Evolutionary conservation across 2,113 vertebrate genomes (phyloP).

Genomic region (Xenopus borealis): DNA sequence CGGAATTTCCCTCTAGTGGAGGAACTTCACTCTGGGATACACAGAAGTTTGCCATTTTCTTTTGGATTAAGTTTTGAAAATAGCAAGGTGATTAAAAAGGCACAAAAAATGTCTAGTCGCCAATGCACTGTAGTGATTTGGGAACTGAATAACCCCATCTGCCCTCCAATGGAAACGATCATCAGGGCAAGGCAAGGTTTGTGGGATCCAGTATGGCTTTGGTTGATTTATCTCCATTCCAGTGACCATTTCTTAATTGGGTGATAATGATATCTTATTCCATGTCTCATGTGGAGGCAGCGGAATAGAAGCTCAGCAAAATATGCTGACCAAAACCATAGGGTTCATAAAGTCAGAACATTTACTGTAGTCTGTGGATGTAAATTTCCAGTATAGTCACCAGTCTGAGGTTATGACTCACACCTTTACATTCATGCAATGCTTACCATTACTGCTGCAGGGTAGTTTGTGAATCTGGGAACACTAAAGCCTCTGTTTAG

Average conservation of each 20-base stretch:
- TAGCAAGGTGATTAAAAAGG: constrained; percentile 36
- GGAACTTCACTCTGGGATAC: too few species aligned
- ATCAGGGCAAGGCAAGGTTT: background rate
- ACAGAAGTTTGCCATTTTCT: constrained; percentile 29
- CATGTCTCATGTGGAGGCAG: constrained; percentile 1
- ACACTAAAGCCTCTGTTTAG: too few species aligned
- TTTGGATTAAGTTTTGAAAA: constrained; percentile 25
- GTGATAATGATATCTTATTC: constrained; percentile 41
- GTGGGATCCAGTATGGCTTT: constrained; percentile 12
- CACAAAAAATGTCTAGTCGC: constrained; percentile 2
- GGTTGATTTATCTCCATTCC: constrained; percentile 13
- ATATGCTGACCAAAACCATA: constrained; percentile 19
- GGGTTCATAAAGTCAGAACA: constrained; percentile 11
- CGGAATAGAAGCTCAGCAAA: constrained; percentile 25
- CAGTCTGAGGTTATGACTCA: background rate
- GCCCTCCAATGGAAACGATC: constrained; percentile 11
- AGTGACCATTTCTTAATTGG: constrained; percentile 34
- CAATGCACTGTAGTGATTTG: constrained; percentile 2
- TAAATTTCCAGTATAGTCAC: constrained; percentile 21
- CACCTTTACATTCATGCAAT: too few species aligned
- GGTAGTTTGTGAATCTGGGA: too few species aligned
- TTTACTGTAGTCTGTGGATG: background rate
- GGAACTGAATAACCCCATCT: constrained; percentile 1
- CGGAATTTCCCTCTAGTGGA: too few species aligned
- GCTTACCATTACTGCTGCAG: too few species aligned